These are phyloP conservation scores for Papilio protenor DNA, from an alignment of 2,888 invertebrate genomes.

Conservation along the genomic window DNA sequence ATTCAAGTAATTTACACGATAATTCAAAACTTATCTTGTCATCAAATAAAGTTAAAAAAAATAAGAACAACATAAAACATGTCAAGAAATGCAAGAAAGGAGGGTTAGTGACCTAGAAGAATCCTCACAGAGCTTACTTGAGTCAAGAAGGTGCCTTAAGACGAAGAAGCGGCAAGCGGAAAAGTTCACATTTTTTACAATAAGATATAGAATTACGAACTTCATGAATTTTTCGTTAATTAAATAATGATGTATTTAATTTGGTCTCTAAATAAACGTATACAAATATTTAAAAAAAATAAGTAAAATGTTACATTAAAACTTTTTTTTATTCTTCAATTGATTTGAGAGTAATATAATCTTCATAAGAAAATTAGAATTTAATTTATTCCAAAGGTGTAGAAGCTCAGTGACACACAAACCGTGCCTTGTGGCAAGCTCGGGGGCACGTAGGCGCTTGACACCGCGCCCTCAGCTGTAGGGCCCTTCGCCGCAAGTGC, in stretches of 20 bases:
- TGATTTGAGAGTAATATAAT: not conserved
- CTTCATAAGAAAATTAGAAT: not conserved
- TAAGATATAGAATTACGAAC: not conserved
- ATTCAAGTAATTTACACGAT: not conserved
- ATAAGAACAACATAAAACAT: not conserved
- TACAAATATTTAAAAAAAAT: not conserved
- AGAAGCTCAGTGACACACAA: constrained; percentile 49
- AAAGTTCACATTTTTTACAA: not conserved
- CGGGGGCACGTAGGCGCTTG: constrained; percentile 55
- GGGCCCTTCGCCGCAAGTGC: constrained; percentile 55
- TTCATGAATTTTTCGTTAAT: not conserved
- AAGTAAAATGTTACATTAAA: too few relatives aligned
- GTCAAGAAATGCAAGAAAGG: not conserved
- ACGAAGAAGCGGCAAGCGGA: not conserved
- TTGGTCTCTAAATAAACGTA: not conserved
- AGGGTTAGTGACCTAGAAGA: constrained; percentile 28
- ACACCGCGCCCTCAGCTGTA: constrained; percentile 56
- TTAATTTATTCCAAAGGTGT: constrained; percentile 34
- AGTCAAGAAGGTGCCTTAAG: constrained; percentile 12
- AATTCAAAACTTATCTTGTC: not conserved
- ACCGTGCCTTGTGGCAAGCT: constrained; percentile 47
- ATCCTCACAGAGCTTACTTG: constrained; percentile 21
- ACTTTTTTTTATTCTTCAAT: not conserved
- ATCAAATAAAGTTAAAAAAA: not conserved
- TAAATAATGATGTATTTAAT: not conserved